Evolutionary conservation across 2,113 vertebrate genomes (phyloP).

Genomic region (Amia ocellicauda): DNA sequence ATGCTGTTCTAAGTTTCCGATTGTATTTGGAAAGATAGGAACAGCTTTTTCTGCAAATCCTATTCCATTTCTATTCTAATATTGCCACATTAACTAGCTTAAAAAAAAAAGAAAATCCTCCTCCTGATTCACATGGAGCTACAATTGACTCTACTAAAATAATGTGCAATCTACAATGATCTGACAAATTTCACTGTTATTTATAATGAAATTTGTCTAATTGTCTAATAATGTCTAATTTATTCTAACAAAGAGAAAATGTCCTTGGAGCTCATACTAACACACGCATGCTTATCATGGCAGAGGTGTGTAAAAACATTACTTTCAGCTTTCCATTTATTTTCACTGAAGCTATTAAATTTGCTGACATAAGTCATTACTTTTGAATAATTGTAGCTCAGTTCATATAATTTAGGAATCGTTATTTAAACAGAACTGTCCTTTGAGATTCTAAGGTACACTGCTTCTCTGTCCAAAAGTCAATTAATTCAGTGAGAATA

Average conservation of each 20-base stretch:
- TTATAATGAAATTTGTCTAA: too few relatives aligned
- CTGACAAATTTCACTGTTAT: too few relatives aligned
- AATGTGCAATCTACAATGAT: too few relatives aligned
- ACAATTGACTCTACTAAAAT: too few relatives aligned
- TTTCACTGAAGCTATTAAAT: slow-evolving; percentile 22
- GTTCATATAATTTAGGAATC: slow-evolving; percentile 30
- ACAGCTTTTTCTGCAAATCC: too few relatives aligned
- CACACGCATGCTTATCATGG: background rate
- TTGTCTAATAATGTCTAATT: slow-evolving; percentile 15
- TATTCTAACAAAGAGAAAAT: slow-evolving; percentile 14
- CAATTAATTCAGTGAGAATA: slow-evolving; percentile 20
- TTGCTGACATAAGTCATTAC: slow-evolving; percentile 41
- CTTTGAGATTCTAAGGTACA: slow-evolving; percentile 29
- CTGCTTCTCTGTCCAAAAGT: slow-evolving; percentile 24
- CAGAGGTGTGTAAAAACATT: slow-evolving; percentile 29
- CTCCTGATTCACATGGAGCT: too few relatives aligned
- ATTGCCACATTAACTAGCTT: too few relatives aligned
- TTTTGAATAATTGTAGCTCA: slow-evolving; percentile 36
- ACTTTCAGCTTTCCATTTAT: slow-evolving; percentile 34
- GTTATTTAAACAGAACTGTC: slow-evolving; percentile 35
- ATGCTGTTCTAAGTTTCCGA: too few relatives aligned
- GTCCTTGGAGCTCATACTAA: slow-evolving; percentile 10
- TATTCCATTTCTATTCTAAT: too few relatives aligned
- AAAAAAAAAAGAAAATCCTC: too few relatives aligned
- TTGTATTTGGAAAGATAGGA: too few relatives aligned